Evolutionary conservation across 2,888 invertebrate genomes (phyloP).

Genomic region (Drosophila greeni): DNA sequence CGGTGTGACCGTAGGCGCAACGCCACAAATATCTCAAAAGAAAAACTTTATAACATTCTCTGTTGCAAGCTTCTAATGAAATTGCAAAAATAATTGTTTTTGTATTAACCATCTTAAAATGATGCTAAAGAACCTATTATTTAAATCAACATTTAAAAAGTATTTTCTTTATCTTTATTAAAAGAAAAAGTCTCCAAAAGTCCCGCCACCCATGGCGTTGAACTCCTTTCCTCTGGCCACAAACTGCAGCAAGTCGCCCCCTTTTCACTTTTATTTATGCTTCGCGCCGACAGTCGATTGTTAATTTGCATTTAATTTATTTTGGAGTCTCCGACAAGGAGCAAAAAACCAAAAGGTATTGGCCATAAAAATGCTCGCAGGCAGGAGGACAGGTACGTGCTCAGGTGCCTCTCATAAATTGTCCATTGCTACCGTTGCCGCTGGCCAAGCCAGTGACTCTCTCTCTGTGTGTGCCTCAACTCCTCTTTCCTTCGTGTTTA

Average conservation of each 20-base stretch:
- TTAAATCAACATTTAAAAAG: no score
- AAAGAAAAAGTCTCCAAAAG: neutral
- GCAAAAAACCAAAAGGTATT: conserved; percentile 24
- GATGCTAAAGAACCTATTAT: no score
- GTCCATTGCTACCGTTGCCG: conserved; percentile 58
- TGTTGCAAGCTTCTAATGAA: neutral
- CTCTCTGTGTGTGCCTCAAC: neutral
- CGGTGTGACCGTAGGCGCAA: neutral
- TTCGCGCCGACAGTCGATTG: conserved; percentile 43
- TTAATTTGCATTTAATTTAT: conserved; percentile 65
- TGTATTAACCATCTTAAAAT: neutral
- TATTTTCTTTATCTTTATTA: neutral
- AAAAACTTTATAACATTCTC: neutral
- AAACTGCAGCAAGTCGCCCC: neutral
- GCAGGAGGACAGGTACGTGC: conserved; percentile 38
- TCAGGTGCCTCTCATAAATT: conserved; percentile 54
- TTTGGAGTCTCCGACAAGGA: conserved; percentile 25
- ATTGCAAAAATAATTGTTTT: neutral
- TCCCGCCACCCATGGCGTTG: conserved; percentile 19
- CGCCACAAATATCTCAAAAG: neutral
- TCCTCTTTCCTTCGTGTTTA: neutral
- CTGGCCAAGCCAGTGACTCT: conserved; percentile 23
- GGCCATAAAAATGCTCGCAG: conserved; percentile 37
- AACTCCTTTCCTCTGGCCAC: conserved; percentile 16
- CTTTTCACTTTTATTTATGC: conserved; percentile 40